These are phyloP conservation scores for Drosophila ironensis DNA, from an alignment of 1,140 invertebrate species.

Conservation along the genomic window DNA sequence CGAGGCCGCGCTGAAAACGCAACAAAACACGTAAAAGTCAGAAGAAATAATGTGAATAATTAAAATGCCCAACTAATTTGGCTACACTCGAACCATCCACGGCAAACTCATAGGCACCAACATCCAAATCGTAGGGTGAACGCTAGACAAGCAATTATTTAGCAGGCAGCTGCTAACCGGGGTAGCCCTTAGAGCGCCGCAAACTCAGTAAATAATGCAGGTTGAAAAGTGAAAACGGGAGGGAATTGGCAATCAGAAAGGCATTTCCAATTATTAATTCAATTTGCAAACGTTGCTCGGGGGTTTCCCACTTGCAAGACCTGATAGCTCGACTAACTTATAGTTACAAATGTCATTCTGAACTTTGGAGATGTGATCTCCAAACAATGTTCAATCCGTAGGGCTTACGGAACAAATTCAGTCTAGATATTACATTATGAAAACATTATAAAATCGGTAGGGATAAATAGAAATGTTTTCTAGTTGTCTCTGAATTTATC, in stretches of 20 bases:
- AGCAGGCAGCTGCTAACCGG: background rate
- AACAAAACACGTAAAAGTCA: slow-evolving; percentile 21
- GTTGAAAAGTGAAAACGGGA: slow-evolving; percentile 37
- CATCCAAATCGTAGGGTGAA: background rate
- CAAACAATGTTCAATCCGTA: too few species aligned
- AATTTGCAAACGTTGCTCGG: too few species aligned
- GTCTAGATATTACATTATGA: too few species aligned
- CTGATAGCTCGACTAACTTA: too few species aligned
- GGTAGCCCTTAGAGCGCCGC: background rate
- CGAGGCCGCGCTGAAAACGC: slow-evolving; percentile 41
- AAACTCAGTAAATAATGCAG: slow-evolving; percentile 8
- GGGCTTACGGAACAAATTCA: too few species aligned
- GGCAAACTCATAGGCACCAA: background rate
- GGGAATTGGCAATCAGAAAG: background rate
- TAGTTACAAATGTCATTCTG: too few species aligned
- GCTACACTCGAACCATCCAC: background rate
- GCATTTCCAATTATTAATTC: background rate
- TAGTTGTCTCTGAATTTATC: too few species aligned
- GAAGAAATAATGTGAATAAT: slow-evolving; percentile 54
- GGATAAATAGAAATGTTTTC: too few species aligned
- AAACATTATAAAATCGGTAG: too few species aligned
- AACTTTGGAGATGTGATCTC: too few species aligned
- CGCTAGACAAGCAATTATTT: background rate
- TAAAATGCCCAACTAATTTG: slow-evolving; percentile 36
- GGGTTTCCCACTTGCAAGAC: too few species aligned